Evolutionary conservation across 2,797 vertebrate species (phyloP), one percentile per base, ranked within the genome.

Genomic region (Lepus oiostolus): DNA sequence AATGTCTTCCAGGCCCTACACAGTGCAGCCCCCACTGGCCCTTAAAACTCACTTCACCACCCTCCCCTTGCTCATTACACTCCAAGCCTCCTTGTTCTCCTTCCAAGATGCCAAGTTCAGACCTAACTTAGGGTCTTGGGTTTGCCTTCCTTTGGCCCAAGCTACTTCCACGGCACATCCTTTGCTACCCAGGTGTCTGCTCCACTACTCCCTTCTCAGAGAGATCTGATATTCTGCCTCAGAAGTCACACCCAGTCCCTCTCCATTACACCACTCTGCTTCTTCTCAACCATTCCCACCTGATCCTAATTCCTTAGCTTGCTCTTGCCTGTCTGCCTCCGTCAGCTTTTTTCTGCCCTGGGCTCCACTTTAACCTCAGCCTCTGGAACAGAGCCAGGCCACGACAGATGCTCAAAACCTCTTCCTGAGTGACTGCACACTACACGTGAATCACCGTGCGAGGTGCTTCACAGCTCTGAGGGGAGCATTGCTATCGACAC

Each of bases 351-450:
- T 32, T 76, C 77, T 86, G n/a, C 75, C n/a, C 0, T 5, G 35
- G 47, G 50, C 80, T 91, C 30, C 22, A 17, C 24, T 2, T 42
- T 77, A 70, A 82, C 86, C 60, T 83, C 47, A 14, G 79, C 47
- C 92, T 38, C 75, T 88, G 79, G 32, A 86, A 70, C 32, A 70
- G 32, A 5, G 84, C 74, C 92, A 94, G 63, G 35, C 81, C 50
- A 35, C 50, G 58, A 62, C 85, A 91, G 74, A 62, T 89, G 80
- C 82, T 93, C 68, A 79, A n/a, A 90, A 68, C 65, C 24, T 5
- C 67, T 71, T 60, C 71, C 22, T 19, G 58, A 58, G 7, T 17
- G 19, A 85, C 26, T 10, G 12, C 68, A 28, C 7, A 2, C 76
- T 81, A 13, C 75, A 26, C 2, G 35, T 7, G 17, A 79, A 96